These are phyloP conservation scores for Acronicta aceris DNA, from an alignment of 2,888 invertebrate genomes.

Conservation along the genomic window DNA sequence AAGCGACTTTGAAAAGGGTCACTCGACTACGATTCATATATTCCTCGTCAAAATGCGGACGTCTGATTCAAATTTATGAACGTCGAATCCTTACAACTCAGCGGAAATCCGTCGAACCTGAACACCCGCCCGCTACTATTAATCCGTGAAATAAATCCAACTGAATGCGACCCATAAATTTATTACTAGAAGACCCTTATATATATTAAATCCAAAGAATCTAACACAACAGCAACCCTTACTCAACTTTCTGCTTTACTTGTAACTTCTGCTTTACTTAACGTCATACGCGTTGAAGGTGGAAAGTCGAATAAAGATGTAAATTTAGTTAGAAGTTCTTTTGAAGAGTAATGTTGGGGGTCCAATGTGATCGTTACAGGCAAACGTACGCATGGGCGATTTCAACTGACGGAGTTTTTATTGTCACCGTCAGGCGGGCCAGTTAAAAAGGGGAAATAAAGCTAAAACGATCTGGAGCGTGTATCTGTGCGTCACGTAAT, in stretches of 20 bases:
- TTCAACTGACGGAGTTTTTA: slow-evolving; percentile 61
- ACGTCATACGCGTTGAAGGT: slow-evolving; percentile 41
- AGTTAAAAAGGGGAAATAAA: slow-evolving; percentile 58
- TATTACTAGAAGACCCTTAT: slow-evolving; percentile 49
- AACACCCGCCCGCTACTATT: slow-evolving; percentile 50
- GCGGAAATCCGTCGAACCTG: slow-evolving; percentile 51
- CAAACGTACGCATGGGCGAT: slow-evolving; percentile 54
- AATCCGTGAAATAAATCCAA: slow-evolving; percentile 61
- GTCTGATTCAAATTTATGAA: slow-evolving; percentile 72
- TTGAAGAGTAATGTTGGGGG: slow-evolving; percentile 57
- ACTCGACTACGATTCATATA: slow-evolving; percentile 52
- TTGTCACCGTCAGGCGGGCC: slow-evolving; percentile 57
- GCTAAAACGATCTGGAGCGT: slow-evolving; percentile 34
- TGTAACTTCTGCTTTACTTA: slow-evolving; percentile 57
- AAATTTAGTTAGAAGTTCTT: slow-evolving; percentile 67
- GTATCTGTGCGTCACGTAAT: slow-evolving; percentile 41
- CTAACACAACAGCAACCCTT: slow-evolving; percentile 54
- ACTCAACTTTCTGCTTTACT: slow-evolving; percentile 57
- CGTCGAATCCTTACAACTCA: slow-evolving; percentile 60
- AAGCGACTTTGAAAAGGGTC: slow-evolving; percentile 70
- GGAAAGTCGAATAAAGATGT: slow-evolving; percentile 67
- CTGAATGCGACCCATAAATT: slow-evolving; percentile 62
- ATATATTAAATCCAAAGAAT: slow-evolving; percentile 53
- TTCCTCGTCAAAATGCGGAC: slow-evolving; percentile 65
- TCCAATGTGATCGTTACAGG: slow-evolving; percentile 55